Percentiles rank a stretch among this genome's conserved stretches.
Conservation (phyloP, 1,140 invertebrate genomes). For the Drosophila ogumai region DNA sequence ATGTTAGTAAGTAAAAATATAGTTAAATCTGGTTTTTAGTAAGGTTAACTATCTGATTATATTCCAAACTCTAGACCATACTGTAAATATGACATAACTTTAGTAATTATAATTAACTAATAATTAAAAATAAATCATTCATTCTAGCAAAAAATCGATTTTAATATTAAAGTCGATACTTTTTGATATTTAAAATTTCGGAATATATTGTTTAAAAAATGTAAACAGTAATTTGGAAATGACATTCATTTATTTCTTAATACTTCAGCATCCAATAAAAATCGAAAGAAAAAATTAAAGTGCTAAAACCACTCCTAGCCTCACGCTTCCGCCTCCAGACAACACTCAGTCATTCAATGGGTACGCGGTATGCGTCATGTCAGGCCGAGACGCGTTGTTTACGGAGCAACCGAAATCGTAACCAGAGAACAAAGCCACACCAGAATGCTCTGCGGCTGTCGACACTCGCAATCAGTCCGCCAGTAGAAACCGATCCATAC, state of each 20-base stretch:
- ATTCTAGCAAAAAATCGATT: no score
- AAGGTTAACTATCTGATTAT: neutral
- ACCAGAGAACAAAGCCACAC: constrained; percentile 65
- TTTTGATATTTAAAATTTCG: no score
- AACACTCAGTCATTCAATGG: constrained; percentile 14
- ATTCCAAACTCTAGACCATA: neutral
- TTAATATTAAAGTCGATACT: no score
- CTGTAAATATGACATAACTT: no score
- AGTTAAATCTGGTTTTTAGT: neutral
- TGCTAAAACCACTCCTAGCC: neutral
- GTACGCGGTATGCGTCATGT: constrained; percentile 47
- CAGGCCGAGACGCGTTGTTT: constrained; percentile 44
- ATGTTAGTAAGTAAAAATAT: neutral
- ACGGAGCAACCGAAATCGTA: constrained; percentile 46
- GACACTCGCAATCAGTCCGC: constrained; percentile 65
- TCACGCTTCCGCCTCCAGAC: constrained; percentile 19
- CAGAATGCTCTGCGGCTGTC: constrained; percentile 38
- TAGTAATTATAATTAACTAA: no score
- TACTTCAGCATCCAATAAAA: no score
- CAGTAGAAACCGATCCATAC: constrained; percentile 58
- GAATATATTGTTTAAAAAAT: no score
- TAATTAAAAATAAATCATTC: no score
- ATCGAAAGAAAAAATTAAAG: neutral
- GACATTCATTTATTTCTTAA: no score
- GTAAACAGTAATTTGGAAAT: no score